Percentiles rank a stretch among this genome's conserved stretches.
phyloP scores from a whole-genome alignment of 2,888 invertebrate genomes.

The Melangyna quadrimaculata region DNA sequence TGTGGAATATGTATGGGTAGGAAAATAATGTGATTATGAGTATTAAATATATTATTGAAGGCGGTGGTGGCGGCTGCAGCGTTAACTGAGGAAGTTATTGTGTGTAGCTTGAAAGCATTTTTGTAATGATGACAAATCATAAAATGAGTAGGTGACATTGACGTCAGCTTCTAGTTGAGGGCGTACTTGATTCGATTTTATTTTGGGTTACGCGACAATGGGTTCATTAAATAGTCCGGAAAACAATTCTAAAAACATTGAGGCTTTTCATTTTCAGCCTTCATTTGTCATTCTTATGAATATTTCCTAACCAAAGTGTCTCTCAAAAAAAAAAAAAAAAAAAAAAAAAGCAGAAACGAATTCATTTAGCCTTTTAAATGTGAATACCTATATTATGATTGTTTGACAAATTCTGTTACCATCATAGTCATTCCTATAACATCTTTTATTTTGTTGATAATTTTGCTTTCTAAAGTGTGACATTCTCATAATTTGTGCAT shows the following conservation, averaged over 20 bases:
- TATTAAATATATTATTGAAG: background rate
- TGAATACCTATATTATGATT: background rate
- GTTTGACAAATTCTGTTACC: background rate
- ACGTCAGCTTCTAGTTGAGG: background rate
- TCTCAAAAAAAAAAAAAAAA: background rate
- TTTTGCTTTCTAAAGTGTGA: background rate
- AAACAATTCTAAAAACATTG: background rate
- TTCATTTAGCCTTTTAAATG: background rate
- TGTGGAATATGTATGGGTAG: background rate
- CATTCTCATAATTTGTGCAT: background rate
- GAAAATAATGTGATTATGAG: background rate
- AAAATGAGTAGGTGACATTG: background rate
- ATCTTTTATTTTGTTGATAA: too few species aligned
- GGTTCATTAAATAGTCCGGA: background rate
- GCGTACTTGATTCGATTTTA: background rate
- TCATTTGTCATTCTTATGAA: background rate
- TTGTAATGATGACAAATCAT: background rate
- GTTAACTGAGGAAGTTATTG: background rate
- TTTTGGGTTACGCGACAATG: background rate
- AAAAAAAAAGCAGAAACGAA: background rate
- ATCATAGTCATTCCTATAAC: too few species aligned
- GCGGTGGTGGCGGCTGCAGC: background rate
- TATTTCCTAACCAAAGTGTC: background rate
- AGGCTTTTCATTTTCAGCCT: background rate
- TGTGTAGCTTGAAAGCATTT: background rate